Conservation (phyloP, 2,888 invertebrate species). For the Megamerina dolium region DNA sequence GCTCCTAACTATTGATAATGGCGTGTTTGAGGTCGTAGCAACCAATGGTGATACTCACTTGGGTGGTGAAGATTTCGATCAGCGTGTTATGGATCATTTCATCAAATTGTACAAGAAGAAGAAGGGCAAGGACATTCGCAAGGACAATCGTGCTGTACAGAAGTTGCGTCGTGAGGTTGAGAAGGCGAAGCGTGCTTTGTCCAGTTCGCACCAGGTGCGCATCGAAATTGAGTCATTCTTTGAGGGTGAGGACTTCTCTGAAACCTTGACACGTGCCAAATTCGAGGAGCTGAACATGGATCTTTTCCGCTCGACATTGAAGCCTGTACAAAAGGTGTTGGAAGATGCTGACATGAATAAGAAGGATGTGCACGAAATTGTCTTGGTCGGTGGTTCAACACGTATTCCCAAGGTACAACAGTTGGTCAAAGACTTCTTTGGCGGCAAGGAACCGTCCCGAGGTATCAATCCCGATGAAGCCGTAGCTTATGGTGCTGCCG, state of each 20-base stretch:
- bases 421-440: conserved; percentile 89
- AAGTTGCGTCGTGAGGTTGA: conserved; percentile 95
- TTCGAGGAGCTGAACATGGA: conserved; percentile 98
- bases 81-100: conserved; percentile 98
- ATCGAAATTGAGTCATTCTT: conserved; percentile 99
- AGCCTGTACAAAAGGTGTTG: conserved; percentile 91
- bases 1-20: conserved; percentile 95
- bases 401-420: conserved; percentile 98
- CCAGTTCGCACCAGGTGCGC: conserved; percentile 85
- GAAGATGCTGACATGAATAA: conserved; percentile 99
- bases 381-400: conserved; percentile 97
- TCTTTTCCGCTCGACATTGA: conserved; percentile 83
- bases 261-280: conserved; percentile 95
- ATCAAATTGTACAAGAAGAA: conserved; percentile 98
- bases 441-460: conserved; percentile 95
- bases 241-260: conserved; percentile 97
- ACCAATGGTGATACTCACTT: conserved; percentile 86
- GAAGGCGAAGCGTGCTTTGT: conserved; percentile 93
- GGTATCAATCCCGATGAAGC: conserved; percentile 99
- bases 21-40: conserved; percentile 80
- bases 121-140: conserved; percentile 94
- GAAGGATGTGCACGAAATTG: conserved; percentile 97
- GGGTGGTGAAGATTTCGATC: conserved; percentile 99
- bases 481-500: conserved; percentile 97
- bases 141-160: conserved; percentile 91